Base-by-base conservation (phyloP, 2,888 invertebrate species). In the Drosophila leonis region DNA sequence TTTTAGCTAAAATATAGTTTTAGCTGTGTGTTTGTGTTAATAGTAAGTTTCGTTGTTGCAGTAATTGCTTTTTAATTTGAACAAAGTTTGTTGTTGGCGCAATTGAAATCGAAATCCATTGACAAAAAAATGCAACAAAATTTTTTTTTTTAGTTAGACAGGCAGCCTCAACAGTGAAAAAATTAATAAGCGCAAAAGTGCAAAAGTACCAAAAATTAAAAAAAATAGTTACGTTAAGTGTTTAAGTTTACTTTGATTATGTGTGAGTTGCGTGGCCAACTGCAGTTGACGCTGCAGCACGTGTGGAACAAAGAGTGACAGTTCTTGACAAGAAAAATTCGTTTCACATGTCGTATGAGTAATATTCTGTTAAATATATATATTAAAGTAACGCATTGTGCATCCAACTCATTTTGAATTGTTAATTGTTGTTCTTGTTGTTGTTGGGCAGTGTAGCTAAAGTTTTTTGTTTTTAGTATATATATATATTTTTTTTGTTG, bases 21-120 rank as follows among this genome's bases (percentile, higher is more conserved):
- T 31, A 31, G 12, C 29, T 49, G 35, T 33, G 49, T 33, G 72
- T 76, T 65, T 69, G 56, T 61, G 72, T 77, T 70, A 68, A 80
- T 64, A 67, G 66, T 74, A 64, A 51, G 70, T 67, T 77, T 75
- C 64, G 48, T 80, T 82, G 83, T 82, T 80, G 90, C 80, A 76
- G 74, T 88, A 90, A 90, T 86, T 90, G 91, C 91, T 18, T 71
- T 90, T 68, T 68, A 85, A 75, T 90, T 90, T 90, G 90, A 90
- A 89, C 90, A 88, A 84, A 84, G 86, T 90, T 88, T 51, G 3
- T 76, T 55, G 37, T 69, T 73, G 65, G 72, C 72, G 72, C 63
- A 66, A 72, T 74, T 81, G 74, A 86, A 76, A 81, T 88, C 80
- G 74, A 86, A 76, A 81, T 88, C 83, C 71, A 81, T 87, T 79